A percentile compares a stretch with the other conserved stretches of the same genome.
phyloP scores from a whole-genome alignment of 2,113 vertebrate genomes.

The Callopanchax toddi region DNA sequence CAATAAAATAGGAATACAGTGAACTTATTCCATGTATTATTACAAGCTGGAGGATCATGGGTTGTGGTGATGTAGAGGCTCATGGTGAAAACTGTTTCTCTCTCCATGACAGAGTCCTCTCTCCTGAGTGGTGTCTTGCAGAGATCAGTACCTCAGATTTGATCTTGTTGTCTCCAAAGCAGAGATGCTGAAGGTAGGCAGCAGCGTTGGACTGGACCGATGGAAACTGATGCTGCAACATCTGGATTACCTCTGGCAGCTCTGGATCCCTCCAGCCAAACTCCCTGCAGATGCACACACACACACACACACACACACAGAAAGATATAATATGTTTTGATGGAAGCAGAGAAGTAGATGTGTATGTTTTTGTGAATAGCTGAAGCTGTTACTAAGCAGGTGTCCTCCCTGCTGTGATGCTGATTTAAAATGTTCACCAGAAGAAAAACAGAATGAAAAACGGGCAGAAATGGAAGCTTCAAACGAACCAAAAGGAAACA shows the following conservation, averaged over 20 bases:
- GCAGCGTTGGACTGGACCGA: conserved; percentile 98
- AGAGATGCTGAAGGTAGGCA: conserved; percentile 97
- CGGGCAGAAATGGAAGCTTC: not conserved
- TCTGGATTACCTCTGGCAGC: conserved; percentile 98
- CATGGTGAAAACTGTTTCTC: not conserved
- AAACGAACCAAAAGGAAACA: conserved; percentile 8
- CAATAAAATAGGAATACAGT: too few species aligned
- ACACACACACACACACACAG: conserved; percentile 4
- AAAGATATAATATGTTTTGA: conserved; percentile 22
- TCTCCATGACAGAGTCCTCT: not conserved
- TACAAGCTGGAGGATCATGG: not conserved
- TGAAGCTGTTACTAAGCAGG: conserved; percentile 22
- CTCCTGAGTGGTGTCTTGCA: conserved; percentile 3
- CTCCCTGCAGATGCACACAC: conserved; percentile 81
- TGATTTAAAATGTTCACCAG: conserved; percentile 37
- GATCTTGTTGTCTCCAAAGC: conserved; percentile 99
- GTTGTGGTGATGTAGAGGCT: too few species aligned
- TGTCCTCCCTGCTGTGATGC: conserved; percentile 7
- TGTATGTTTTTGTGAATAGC: conserved; percentile 9
- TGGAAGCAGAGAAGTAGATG: not conserved
- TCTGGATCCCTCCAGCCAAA: conserved; percentile 99
- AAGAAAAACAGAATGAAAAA: not conserved
- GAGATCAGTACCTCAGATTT: conserved; percentile 90
- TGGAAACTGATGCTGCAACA: conserved; percentile 98
- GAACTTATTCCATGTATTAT: too few species aligned